Conservation (phyloP, 2,113 vertebrate species). For the Silurus asotus region DNA sequence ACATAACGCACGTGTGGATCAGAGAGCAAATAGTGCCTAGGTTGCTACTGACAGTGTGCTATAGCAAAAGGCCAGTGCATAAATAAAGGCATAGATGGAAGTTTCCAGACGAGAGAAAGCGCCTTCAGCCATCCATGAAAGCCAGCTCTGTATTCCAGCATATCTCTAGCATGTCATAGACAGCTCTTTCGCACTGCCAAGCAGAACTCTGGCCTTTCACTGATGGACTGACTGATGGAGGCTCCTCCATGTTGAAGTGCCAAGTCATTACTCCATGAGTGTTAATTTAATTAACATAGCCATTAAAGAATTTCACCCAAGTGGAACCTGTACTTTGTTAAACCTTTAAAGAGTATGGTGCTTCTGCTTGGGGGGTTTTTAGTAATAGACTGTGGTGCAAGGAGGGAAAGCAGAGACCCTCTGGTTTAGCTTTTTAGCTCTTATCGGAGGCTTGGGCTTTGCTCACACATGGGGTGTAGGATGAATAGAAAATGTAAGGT, state of each 20-base stretch:
- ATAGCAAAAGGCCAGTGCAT: slow-evolving; percentile 40
- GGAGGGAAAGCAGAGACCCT: background rate
- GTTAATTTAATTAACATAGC: background rate
- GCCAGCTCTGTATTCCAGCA: background rate
- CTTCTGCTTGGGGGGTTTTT: background rate
- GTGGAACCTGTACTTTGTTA: background rate
- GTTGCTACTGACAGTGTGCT: slow-evolving; percentile 22
- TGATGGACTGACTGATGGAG: background rate
- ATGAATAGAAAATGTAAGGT: background rate
- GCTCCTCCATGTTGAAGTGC: background rate
- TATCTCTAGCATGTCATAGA: slow-evolving; percentile 1
- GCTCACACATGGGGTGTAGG: too few species aligned
- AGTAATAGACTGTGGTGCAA: background rate
- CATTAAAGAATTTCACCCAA: background rate
- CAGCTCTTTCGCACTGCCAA: slow-evolving; percentile 25
- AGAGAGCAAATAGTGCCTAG: background rate
- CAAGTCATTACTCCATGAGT: background rate
- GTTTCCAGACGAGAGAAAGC: slow-evolving; percentile 27
- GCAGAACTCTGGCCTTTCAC: background rate
- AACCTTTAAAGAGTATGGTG: background rate
- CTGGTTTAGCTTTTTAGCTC: background rate
- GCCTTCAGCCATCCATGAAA: slow-evolving; percentile 33
- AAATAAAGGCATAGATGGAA: slow-evolving; percentile 55
- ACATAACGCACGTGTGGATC: background rate
- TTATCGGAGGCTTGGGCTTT: background rate